phyloP scores from a whole-genome alignment of 2,888 invertebrate genomes.

The Lasius fuliginosus region DNA sequence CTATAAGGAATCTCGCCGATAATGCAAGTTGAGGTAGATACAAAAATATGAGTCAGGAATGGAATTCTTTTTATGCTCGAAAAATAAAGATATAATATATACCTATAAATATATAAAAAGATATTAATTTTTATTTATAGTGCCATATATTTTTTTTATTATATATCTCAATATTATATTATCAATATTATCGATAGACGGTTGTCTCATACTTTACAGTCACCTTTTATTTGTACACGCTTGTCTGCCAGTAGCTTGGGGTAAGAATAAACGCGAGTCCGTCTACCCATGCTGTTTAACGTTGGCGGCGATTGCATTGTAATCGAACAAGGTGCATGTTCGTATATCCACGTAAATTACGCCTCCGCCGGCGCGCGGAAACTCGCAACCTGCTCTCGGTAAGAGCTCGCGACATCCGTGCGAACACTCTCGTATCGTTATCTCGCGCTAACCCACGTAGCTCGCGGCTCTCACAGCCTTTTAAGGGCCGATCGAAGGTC shows the following conservation, averaged over 20 bases:
- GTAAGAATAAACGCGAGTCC: conserved; percentile 34
- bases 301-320: conserved; percentile 45
- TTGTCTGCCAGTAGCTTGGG: conserved; percentile 7
- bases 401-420: conserved; percentile 44
- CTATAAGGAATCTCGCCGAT: not conserved
- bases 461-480: conserved; percentile 12
- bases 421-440: conserved; percentile 40
- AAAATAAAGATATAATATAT: not conserved
- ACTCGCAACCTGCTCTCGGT: conserved; percentile 42
- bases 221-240: conserved; percentile 20
- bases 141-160: not conserved
- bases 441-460: conserved; percentile 47
- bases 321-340: conserved; percentile 37
- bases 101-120: not conserved
- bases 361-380: conserved; percentile 41
- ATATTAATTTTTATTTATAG: not conserved
- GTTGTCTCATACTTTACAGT: not conserved
- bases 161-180: too few species aligned
- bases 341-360: conserved; percentile 41
- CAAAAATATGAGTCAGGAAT: not conserved
- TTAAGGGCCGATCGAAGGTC: conserved; percentile 42
- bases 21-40: too few species aligned
- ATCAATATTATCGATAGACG: not conserved
- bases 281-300: not conserved
- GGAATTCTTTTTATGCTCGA: too few species aligned